These are phyloP conservation scores for Eupithecia vulgata DNA, from an alignment of 2,888 invertebrate genomes.

Conservation along the genomic window DNA sequence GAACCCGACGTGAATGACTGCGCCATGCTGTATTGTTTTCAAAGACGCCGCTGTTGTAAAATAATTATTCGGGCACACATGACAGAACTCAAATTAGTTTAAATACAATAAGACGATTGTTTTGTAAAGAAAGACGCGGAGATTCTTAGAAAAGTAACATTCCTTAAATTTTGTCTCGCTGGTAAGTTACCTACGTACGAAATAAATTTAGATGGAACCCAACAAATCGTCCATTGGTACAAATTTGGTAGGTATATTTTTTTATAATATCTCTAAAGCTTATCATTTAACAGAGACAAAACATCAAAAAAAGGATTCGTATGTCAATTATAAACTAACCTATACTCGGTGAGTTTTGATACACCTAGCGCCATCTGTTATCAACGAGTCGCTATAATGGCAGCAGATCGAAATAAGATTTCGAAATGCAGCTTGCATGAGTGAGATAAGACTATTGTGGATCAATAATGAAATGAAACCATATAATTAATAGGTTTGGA, in stretches of 20 bases:
- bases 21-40: neutral
- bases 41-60: conserved; percentile 3
- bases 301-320: neutral
- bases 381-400: too few species aligned
- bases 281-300: neutral
- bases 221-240: too few species aligned
- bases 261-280: too few species aligned
- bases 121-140: neutral
- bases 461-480: neutral
- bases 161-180: neutral
- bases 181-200: too few species aligned
- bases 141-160: neutral
- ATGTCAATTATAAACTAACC: neutral
- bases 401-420: neutral
- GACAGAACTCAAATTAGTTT: neutral
- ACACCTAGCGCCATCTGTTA: conserved; percentile 39
- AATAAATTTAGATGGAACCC: too few species aligned
- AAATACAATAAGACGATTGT: neutral
- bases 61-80: neutral
- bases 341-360: neutral
- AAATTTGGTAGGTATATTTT: too few species aligned
- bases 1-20: neutral
- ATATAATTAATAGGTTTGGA: neutral
- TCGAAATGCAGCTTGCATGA: neutral
- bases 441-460: too few species aligned